A percentile compares a stretch with the other conserved stretches of the same genome.
These are phyloP conservation scores for Peromyscus attwateri DNA, from an alignment of 2,797 vertebrate genomes.

Conservation along the genomic window DNA sequence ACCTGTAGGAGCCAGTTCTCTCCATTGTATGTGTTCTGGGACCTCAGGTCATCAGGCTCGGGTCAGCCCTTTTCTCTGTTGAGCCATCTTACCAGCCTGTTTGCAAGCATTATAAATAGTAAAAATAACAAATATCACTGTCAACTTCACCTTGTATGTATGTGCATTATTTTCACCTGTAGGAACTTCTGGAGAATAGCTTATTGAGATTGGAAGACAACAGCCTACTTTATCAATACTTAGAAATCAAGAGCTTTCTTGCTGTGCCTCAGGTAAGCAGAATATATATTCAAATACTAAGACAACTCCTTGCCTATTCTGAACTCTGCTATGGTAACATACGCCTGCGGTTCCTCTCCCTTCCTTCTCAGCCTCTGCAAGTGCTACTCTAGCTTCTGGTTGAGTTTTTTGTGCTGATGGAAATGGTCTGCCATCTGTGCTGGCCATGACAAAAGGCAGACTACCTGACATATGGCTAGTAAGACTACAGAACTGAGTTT, in stretches of 20 bases:
- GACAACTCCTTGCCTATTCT: not conserved
- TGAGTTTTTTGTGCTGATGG: not conserved
- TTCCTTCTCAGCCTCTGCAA: conserved; percentile 29
- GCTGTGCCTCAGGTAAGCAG: conserved; percentile 91
- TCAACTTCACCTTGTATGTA: conserved; percentile 20
- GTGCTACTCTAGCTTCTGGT: not conserved
- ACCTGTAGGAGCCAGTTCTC: not conserved
- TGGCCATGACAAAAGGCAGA: not conserved
- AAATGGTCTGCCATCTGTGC: not conserved
- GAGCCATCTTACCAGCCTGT: not conserved
- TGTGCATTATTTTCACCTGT: conserved; percentile 59
- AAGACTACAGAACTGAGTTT: conserved; percentile 40
- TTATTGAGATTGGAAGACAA: conserved; percentile 91
- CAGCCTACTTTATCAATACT: conserved; percentile 91
- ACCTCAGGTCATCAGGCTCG: not conserved
- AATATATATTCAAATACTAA: not conserved
- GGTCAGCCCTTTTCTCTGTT: not conserved
- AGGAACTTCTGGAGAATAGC: conserved; percentile 93
- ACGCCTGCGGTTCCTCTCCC: not conserved
- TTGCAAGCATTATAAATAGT: conserved; percentile 55
- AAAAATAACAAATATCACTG: not conserved
- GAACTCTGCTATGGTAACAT: not conserved
- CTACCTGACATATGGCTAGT: not conserved
- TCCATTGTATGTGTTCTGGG: not conserved
- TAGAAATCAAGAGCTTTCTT: conserved; percentile 92